Base-by-base conservation (phyloP, 2,113 vertebrate genomes). In the Lethenteron camtschaticum region DNA sequence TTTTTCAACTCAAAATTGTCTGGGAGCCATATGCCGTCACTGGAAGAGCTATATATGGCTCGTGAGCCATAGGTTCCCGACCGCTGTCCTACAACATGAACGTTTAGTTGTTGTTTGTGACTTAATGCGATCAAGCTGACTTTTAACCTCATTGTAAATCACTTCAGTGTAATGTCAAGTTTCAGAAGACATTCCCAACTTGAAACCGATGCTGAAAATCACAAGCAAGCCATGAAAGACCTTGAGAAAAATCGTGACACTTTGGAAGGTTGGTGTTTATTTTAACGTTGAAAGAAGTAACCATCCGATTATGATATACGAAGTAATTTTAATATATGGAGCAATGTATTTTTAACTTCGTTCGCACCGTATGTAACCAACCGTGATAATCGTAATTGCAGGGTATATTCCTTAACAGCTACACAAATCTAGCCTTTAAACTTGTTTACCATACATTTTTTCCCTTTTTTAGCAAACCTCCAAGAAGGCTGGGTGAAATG, bases 401-500 rank as follows among this genome's bases (percentile, higher is more conserved):
- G 57, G 3, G 13, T 3, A 14, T 24, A n/a, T 3, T 18, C 13
- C 55, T 60, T 70, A 7, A 10, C 18, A 9, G 56, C 13, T 58
- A 70, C 9, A 56, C 18, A 18, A 9, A 14, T 1, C 63, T n/a
- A 6, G 56, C 55, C 7, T 57, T 56, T 55, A 57, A 55, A 11
- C 11, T 8, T 56, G 10, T 6, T 56, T 12, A 12, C 56, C 56
- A 12, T 55, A 71, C 20, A 6, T 14, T 68, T 69, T 4, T 69
- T 70, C 2, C 11, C 10, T 75, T 69, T 71, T 75, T 16, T 13
- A 78, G 76, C 74, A 68, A 56, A 20, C 24, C 68, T 77, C 57
- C 69, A 57, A 70, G 57, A 74, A 11, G 70, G 56, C 41, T 78
- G 72, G 74, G 57, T 71, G 56, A 56, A 75, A 14, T 73, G 79